phyloP scores from a whole-genome alignment of 2,797 vertebrate genomes.

The Sylvia borin region DNA sequence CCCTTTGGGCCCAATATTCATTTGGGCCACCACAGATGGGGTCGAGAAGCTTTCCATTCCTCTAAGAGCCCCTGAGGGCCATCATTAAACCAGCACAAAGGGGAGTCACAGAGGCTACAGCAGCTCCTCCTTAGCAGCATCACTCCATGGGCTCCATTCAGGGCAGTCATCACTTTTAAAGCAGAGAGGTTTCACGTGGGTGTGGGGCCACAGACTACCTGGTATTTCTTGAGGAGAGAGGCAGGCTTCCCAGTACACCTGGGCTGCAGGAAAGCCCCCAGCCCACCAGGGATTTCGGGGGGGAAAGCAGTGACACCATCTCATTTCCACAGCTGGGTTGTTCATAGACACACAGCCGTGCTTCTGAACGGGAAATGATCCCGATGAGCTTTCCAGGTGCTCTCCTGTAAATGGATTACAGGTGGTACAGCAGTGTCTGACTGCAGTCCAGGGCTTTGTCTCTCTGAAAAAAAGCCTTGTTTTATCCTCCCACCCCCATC shows the following conservation, averaged over 20 bases:
- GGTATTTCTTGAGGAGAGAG: neutral
- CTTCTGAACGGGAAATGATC: neutral
- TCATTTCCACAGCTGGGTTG: neutral
- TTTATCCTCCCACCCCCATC: neutral
- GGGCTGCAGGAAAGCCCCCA: neutral
- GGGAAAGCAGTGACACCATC: neutral
- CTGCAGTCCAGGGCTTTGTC: neutral
- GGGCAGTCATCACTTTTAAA: neutral
- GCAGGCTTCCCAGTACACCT: neutral
- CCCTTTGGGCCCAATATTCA: neutral
- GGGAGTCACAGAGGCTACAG: neutral
- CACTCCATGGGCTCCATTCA: neutral
- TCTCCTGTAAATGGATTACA: slow-evolving; percentile 21
- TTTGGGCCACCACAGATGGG: neutral
- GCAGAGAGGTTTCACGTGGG: fast-evolving
- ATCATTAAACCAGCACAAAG: neutral
- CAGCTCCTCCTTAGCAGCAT: neutral
- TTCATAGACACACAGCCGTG: neutral
- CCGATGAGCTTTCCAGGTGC: slow-evolving; percentile 11
- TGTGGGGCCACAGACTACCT: neutral
- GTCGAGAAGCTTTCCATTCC: neutral
- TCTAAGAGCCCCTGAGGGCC: neutral
- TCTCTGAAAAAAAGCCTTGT: neutral
- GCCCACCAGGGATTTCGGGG: neutral
- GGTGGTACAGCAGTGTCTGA: neutral